Conservation (phyloP, 2,797 vertebrate genomes). For the Mallotus villosus region DNA sequence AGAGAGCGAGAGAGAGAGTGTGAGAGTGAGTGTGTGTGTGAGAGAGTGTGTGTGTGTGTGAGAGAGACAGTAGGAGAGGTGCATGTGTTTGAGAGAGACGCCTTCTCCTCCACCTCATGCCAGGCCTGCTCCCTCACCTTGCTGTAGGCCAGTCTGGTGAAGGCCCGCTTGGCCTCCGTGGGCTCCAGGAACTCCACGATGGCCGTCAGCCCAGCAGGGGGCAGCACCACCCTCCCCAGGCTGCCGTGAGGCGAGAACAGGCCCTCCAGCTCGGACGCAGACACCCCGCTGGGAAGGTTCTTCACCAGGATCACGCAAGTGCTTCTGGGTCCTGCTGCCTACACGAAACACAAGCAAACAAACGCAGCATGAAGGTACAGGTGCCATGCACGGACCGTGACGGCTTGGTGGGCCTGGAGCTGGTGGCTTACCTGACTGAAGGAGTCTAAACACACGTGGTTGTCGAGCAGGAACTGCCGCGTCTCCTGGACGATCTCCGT, state of each 20-base stretch:
- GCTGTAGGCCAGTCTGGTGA: slow-evolving; percentile 16
- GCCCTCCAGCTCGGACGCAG: slow-evolving; percentile 73
- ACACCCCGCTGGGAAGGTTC: slow-evolving; percentile 86
- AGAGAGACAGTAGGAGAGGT: background rate
- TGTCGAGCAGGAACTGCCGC: slow-evolving; percentile 82
- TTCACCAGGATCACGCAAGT: slow-evolving; percentile 89
- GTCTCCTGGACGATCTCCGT: background rate
- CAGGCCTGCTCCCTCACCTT: slow-evolving; percentile 73
- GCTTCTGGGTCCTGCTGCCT: slow-evolving; percentile 87
- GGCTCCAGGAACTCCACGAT: slow-evolving; percentile 92
- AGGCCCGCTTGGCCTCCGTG: slow-evolving; percentile 64
- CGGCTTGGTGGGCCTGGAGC: too few relatives aligned
- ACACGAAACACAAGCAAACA: background rate
- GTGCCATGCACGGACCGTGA: background rate
- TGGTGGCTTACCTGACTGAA: slow-evolving; percentile 88
- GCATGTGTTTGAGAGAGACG: too few relatives aligned
- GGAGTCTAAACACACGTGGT: slow-evolving; percentile 87
- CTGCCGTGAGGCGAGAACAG: slow-evolving; percentile 82
- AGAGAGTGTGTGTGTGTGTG: background rate
- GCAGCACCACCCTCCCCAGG: slow-evolving; percentile 89
- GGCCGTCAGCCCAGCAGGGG: slow-evolving; percentile 89
- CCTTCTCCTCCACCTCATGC: too few relatives aligned
- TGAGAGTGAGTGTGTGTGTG: background rate
- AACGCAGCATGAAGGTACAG: background rate
- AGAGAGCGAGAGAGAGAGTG: background rate